phyloP scores from a whole-genome alignment of 1,140 invertebrate genomes.

The Neodiprion virginianus region DNA sequence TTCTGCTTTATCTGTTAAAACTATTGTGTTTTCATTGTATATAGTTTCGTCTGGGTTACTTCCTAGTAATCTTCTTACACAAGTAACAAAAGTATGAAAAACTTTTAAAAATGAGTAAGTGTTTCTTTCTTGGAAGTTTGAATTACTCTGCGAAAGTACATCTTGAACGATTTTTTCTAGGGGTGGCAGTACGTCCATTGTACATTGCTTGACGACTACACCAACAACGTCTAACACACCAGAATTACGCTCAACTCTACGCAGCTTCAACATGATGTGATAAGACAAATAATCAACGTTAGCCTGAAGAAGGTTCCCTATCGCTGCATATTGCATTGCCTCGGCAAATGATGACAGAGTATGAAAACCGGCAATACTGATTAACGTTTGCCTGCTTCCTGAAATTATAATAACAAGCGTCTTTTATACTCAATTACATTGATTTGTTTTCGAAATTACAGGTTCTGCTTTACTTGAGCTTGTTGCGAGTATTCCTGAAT shows the following conservation, averaged over 20 bases:
- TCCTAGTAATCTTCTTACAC: conserved; percentile 62
- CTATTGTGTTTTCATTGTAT: conserved; percentile 23
- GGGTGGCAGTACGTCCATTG: conserved; percentile 65
- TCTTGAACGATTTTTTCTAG: conserved; percentile 70
- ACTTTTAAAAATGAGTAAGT: conserved; percentile 67
- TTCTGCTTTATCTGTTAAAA: conserved; percentile 10
- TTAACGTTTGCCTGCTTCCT: conserved; percentile 66
- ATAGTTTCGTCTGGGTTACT: conserved; percentile 16
- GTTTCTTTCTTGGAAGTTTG: conserved; percentile 64
- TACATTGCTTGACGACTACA: conserved; percentile 71
- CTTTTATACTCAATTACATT: no score
- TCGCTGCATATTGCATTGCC: conserved; percentile 57
- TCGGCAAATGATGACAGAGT: conserved; percentile 63
- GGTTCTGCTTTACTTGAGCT: no score
- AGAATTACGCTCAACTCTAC: conserved; percentile 60
- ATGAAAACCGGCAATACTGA: conserved; percentile 63
- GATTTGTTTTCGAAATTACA: no score
- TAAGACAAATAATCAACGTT: conserved; percentile 75
- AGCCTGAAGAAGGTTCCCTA: conserved; percentile 63
- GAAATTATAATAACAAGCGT: conserved; percentile 29
- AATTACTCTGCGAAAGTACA: conserved; percentile 67
- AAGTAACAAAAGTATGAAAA: conserved; percentile 69
- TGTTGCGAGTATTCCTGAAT: no score
- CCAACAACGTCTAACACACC: conserved; percentile 66
- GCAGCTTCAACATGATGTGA: conserved; percentile 69